Percentiles rank a stretch among this genome's conserved stretches.
Evolutionary conservation across 2,888 invertebrate genomes (phyloP).

Genomic region (Coecobrya sp.): DNA sequence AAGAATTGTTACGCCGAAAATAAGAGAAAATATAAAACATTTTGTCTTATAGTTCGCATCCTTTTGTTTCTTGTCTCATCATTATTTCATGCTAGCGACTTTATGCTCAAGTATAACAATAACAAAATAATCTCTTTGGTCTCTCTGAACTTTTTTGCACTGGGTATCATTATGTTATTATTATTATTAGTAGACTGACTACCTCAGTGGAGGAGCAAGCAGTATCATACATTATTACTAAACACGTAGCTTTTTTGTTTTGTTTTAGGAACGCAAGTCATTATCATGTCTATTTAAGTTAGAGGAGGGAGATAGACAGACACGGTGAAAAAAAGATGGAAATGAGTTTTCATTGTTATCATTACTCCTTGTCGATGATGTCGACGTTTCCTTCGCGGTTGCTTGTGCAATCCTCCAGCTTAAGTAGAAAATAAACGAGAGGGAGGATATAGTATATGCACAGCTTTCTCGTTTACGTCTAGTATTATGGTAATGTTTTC

Average conservation of each 20-base stretch:
- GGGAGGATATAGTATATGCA: background rate
- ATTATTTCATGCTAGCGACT: background rate
- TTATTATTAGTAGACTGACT: no score
- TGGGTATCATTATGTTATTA: background rate
- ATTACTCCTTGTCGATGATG: background rate
- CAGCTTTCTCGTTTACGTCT: constrained; percentile 22
- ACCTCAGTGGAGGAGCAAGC: no score
- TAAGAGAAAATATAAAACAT: no score
- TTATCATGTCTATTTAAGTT: background rate
- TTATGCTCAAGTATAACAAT: background rate
- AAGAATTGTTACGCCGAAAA: no score
- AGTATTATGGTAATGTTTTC: background rate
- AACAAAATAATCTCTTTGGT: background rate
- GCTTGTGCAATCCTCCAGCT: background rate
- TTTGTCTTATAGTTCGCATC: no score
- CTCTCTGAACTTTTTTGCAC: background rate
- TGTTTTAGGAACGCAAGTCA: background rate
- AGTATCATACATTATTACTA: no score
- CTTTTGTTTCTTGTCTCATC: background rate
- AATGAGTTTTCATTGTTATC: constrained; percentile 37
- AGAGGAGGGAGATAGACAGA: background rate
- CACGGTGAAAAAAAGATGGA: background rate
- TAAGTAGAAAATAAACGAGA: background rate
- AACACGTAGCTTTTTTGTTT: background rate
- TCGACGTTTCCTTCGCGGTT: background rate